Conservation (phyloP, 2,888 invertebrate species). For the Andrena camellia region DNA sequence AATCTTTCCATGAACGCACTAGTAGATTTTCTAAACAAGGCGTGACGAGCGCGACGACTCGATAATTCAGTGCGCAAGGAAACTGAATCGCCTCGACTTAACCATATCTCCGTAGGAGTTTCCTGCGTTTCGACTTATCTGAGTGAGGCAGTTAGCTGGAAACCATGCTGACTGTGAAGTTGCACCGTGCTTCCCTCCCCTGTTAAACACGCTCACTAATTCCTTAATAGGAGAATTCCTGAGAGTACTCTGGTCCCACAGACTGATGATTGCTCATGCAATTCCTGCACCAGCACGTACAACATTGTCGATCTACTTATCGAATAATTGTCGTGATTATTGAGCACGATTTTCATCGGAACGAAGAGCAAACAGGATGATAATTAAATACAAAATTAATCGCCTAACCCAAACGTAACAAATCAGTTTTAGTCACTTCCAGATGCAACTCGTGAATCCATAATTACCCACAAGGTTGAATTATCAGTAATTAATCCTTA, state of each 20-base stretch:
- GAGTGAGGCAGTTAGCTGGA: conserved; percentile 55
- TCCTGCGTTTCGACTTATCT: conserved; percentile 61
- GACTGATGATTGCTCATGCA: conserved; percentile 25
- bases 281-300: background rate
- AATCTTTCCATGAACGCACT: background rate
- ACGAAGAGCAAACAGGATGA: no score
- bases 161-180: conserved; percentile 56
- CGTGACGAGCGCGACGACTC: conserved; percentile 7
- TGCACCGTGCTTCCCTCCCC: conserved; percentile 21
- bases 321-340: conserved; percentile 11
- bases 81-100: conserved; percentile 36
- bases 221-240: conserved; percentile 48
- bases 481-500: no score
- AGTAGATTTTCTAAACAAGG: conserved; percentile 9
- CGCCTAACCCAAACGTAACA: background rate
- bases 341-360: background rate
- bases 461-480: no score
- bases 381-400: background rate
- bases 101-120: conserved; percentile 52
- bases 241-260: conserved; percentile 24
- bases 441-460: no score
- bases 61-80: conserved; percentile 35
- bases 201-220: conserved; percentile 54
- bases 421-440: no score
- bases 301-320: conserved; percentile 1